Evolutionary conservation across 2,113 vertebrate species (phyloP).

Genomic region (Chlamydotis undulata): DNA sequence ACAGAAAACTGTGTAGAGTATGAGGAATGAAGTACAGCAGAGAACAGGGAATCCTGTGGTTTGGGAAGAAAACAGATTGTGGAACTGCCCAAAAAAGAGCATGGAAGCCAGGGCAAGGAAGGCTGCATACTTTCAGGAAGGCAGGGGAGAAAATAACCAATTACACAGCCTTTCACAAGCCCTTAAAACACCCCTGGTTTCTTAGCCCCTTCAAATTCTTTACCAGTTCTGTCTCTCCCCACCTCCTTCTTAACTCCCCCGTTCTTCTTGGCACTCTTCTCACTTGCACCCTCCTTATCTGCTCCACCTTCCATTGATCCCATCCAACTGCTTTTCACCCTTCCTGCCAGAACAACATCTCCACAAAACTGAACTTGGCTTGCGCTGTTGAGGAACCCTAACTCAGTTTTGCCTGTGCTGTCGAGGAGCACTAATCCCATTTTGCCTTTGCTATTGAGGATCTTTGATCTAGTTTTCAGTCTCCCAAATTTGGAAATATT

Average conservation of each 20-base stretch:
- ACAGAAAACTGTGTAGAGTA: not conserved
- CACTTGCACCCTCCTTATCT: not conserved
- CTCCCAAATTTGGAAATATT: not conserved
- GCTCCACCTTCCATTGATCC: not conserved
- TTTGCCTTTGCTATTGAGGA: not conserved
- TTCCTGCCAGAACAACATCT: not conserved
- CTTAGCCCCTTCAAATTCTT: not conserved
- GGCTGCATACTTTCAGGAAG: not conserved
- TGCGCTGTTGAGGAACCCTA: not conserved
- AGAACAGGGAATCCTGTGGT: not conserved
- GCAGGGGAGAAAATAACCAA: not conserved
- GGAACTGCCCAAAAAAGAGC: rapidly evolving
- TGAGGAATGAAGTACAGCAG: not conserved
- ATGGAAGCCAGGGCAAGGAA: not conserved
- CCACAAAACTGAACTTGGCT: not conserved
- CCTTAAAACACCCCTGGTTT: not conserved
- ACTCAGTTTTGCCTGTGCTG: not conserved
- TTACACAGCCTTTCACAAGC: not conserved
- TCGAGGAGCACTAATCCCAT: not conserved
- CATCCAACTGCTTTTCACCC: not conserved
- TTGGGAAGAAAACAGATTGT: not conserved
- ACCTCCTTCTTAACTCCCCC: not conserved
- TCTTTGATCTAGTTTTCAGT: not conserved
- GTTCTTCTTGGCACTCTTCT: not conserved
- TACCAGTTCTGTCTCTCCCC: not conserved